phyloP scores from a whole-genome alignment of 2,113 vertebrate genomes.

The Mellivora capensis region DNA sequence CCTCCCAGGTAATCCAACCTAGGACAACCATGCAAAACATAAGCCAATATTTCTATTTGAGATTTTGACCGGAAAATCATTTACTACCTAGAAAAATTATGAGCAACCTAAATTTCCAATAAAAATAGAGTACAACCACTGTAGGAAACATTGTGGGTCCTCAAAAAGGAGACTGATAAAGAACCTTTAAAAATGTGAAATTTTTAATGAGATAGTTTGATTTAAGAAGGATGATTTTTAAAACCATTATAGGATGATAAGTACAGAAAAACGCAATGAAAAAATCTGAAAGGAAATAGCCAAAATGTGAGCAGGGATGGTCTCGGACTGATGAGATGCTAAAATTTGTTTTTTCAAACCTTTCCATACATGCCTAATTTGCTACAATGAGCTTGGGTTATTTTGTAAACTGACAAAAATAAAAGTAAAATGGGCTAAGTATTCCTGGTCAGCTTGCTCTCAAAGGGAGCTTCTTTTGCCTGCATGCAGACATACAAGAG shows the following conservation, averaged over 20 bases:
- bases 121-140: background rate
- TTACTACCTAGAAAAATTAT: background rate
- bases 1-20: background rate
- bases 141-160: background rate
- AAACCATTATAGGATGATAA: background rate
- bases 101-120: background rate
- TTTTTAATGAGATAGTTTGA: background rate
- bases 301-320: background rate
- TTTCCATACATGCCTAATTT: background rate
- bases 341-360: background rate
- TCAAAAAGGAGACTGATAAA: background rate
- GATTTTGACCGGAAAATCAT: background rate
- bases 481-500: background rate
- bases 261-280: background rate
- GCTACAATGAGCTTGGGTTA: background rate
- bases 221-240: background rate
- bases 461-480: background rate
- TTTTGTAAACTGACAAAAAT: background rate
- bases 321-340: background rate
- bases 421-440: background rate
- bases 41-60: background rate
- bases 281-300: background rate
- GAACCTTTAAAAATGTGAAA: background rate
- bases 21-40: background rate
- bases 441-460: background rate